These are phyloP conservation scores for Cricetomys ansorgei DNA, from an alignment of 2,113 vertebrate genomes.

Conservation along the genomic window DNA sequence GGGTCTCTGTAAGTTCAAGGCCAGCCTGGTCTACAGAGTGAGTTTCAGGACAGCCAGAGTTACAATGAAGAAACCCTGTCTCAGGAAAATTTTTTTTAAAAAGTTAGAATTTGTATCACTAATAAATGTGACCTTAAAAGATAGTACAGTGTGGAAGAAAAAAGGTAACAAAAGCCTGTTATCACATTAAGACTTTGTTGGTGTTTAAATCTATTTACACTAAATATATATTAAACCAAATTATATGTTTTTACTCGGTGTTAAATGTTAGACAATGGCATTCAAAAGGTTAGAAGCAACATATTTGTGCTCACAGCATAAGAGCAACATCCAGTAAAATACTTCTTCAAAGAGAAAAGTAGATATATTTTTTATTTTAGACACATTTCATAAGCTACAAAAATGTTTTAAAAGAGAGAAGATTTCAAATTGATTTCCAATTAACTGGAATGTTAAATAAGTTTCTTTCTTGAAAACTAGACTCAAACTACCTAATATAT, in stretches of 20 bases:
- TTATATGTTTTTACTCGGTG: not conserved
- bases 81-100: constrained; percentile 17
- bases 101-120: constrained; percentile 22
- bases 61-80: too few relatives aligned
- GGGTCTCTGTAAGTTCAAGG: too few relatives aligned
- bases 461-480: constrained; percentile 34
- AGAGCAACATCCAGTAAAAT: constrained; percentile 35
- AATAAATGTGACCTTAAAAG: not conserved
- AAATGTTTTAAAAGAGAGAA: constrained; percentile 32
- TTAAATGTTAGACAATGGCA: not conserved
- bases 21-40: too few relatives aligned
- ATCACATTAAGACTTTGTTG: constrained; percentile 11
- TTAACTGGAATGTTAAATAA: constrained; percentile 19
- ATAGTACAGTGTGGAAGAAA: not conserved
- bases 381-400: constrained; percentile 28
- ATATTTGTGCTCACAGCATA: not conserved
- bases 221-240: constrained; percentile 28
- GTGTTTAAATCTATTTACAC: not conserved
- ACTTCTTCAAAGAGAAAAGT: constrained; percentile 13
- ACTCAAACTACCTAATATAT: constrained; percentile 19
- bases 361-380: not conserved
- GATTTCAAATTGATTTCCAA: constrained; percentile 31
- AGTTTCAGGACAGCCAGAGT: too few relatives aligned
- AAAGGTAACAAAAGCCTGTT: not conserved
- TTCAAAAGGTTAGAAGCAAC: constrained; percentile 3